Base-by-base conservation (phyloP, 1,140 invertebrate species). In the Proctacanthus coquilletti region DNA sequence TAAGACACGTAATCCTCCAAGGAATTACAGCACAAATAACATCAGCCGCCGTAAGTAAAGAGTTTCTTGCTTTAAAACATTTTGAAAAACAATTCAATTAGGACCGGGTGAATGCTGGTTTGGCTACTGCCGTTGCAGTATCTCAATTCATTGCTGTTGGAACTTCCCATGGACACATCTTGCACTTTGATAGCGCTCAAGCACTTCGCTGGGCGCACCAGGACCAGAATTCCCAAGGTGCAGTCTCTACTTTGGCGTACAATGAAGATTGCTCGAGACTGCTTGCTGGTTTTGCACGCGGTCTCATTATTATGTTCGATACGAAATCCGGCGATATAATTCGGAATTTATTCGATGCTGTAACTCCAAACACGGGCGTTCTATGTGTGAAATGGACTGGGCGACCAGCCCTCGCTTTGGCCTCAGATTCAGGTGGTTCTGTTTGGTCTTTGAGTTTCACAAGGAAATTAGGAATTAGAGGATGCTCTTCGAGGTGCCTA, bases 361-460 rank as follows among this genome's bases (percentile, higher is more conserved):
- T 92, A 50, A 83, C 85, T 4, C 81, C 82, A 11, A 80, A 82
- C 44, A 85, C 84, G 42, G 86, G 87, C 20, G 82, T 88, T 5
- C 63, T 95, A 32, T 80, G 87, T 58, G 68, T 95, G 65, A 85
- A 76, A 65, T 92, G 75, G 70, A 62, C 66, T 18, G 63, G 62
- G 0, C 41, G 51, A 17, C 50, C 58, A 20, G 75, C 75, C 4
- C 55, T 87, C 34, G 85, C 84, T 5, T 61, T 96, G 11, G 85
- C 87, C 34, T 81, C 86, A 15, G 93, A 98, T 59, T 94, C 86
- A 41, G 91, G 92, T 11, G 94, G 94, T 2, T 95, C 88, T n/a
- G 92, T 98, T 3, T 98, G 94, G 73, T 82, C 96, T 49, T 66
- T 98, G 10, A 83, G 76, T 50, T 92, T 96, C 50, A 89, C 85